phyloP scores from a whole-genome alignment of 1,140 invertebrate species.

The Scaptomyza montana region DNA sequence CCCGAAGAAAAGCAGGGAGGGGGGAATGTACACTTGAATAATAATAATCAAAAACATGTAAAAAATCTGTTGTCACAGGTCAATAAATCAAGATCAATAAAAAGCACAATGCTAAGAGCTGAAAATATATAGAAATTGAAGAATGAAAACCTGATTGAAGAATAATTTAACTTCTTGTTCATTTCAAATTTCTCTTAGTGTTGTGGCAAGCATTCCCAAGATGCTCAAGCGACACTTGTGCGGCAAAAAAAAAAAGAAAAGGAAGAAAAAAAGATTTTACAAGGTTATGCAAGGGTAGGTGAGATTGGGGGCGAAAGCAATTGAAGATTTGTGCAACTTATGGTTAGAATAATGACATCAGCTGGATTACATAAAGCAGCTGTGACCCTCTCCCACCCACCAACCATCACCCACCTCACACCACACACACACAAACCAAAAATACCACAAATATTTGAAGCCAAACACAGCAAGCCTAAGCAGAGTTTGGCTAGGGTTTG shows the following conservation, averaged over 20 bases:
- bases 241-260: slow-evolving; percentile 24
- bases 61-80: neutral
- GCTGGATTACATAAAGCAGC: slow-evolving; percentile 14
- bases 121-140: no score
- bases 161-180: neutral
- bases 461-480: neutral
- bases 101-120: no score
- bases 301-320: slow-evolving; percentile 33
- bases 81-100: no score
- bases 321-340: slow-evolving; percentile 65
- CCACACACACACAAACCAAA: neutral
- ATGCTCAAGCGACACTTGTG: slow-evolving; percentile 66
- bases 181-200: neutral
- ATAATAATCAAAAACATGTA: neutral
- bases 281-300: neutral
- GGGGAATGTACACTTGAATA: slow-evolving; percentile 16
- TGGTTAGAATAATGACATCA: slow-evolving; percentile 72
- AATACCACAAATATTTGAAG: slow-evolving; percentile 32
- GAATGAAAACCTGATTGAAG: no score
- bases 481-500: neutral
- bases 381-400: neutral
- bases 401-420: neutral
- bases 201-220: slow-evolving; percentile 44
- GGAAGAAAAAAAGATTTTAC: neutral
- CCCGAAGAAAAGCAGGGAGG: neutral